These are phyloP conservation scores for Chalcis sispes DNA, from an alignment of 2,888 invertebrate genomes.

Conservation along the genomic window DNA sequence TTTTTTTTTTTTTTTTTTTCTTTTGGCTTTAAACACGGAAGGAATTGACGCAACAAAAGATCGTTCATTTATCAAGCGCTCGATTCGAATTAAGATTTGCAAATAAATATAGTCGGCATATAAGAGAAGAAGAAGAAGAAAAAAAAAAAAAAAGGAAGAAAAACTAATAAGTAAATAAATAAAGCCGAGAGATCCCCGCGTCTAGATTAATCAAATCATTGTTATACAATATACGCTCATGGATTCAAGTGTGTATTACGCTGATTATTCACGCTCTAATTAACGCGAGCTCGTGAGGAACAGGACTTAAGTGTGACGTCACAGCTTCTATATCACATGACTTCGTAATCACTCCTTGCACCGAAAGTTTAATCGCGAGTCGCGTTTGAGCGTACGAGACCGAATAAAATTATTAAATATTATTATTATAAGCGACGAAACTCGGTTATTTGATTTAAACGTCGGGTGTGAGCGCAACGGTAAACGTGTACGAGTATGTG, in stretches of 20 bases:
- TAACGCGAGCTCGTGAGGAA: slow-evolving; percentile 24
- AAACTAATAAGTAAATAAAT: too few species aligned
- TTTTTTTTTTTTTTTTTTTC: too few species aligned
- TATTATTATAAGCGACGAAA: too few species aligned
- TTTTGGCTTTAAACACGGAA: slow-evolving; percentile 11
- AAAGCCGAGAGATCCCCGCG: neutral
- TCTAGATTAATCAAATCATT: slow-evolving; percentile 15
- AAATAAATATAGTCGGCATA: slow-evolving; percentile 1
- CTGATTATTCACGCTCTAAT: slow-evolving; percentile 49
- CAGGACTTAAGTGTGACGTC: too few species aligned
- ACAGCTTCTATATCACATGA: too few species aligned
- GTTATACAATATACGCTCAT: slow-evolving; percentile 46
- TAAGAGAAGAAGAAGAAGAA: neutral
- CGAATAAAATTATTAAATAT: too few species aligned
- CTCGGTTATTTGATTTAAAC: too few species aligned
- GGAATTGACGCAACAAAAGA: neutral
- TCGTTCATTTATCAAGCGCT: neutral
- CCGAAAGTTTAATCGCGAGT: too few species aligned
- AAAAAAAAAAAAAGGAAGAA: slow-evolving; percentile 1
- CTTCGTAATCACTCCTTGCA: too few species aligned
- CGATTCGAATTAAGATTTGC: neutral
- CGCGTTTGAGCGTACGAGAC: too few species aligned
- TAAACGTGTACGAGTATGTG: too few species aligned
- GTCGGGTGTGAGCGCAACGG: too few species aligned
- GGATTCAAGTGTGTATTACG: neutral